Evolutionary conservation across 2,888 invertebrate genomes (phyloP), one percentile per base, ranked within the genome.

Genomic region (Drosophila demipolita): DNA sequence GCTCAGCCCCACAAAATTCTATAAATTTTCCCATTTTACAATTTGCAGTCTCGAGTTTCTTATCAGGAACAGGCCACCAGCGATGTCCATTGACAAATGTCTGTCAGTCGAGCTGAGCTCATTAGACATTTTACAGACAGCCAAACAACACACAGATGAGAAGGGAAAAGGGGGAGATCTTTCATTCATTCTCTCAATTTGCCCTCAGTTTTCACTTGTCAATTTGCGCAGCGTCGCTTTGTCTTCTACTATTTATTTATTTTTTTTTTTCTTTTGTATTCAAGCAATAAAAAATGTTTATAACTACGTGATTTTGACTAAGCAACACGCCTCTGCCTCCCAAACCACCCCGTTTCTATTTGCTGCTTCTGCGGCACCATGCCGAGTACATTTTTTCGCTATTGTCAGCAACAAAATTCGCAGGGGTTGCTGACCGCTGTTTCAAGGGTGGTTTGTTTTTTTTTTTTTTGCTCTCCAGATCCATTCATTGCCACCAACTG

Each of bases 261-360:
- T 36, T 1, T 59, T 9, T 38, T 17, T 54, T 20, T 53, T 38
- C 23, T 49, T 23, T 35, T 57, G 52, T 66, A 23, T 45, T 60
- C 40, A 52, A 66, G 78, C 73, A 84, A 84, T 87, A 84, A 84
- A 87, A 83, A 84, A 84, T 82, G 78, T 78, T 83, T 77, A 89
- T 75, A 83, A 87, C 89, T 83, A 83, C 84, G 89, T 87, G 85
- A 87, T 89, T 87, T 87, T 73, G 75, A 89, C 84, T 87, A 69
- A 84, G 85, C 79, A 87, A 87, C 88, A 85, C 88, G 82, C 85
- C 87, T 71, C 58, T 23, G n/a, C n/a, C n/a, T 1, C 40, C 15
- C 36, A 6, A 1, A 11, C 4, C 3, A 26, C n/a, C 26, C n/a
- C 50, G 20, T 4, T 45, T 8, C n/a, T 20, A 20, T 26, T 40